phyloP scores from a whole-genome alignment of 2,113 vertebrate species.

The Tonatia bakeri region DNA sequence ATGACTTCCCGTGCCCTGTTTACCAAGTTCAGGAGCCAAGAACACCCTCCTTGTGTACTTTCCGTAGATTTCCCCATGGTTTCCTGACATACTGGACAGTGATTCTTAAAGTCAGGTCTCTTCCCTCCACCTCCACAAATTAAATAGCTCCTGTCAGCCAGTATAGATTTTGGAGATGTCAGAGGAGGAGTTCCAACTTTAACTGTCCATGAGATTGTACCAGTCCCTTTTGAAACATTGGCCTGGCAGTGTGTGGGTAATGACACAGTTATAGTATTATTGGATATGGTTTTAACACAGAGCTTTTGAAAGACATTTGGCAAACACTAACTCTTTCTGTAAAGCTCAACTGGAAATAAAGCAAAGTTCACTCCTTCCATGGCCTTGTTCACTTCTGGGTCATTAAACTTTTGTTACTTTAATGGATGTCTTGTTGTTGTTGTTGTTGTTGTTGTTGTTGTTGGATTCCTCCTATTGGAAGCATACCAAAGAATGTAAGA shows the following conservation, averaged over 20 bases:
- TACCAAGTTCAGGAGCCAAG: conserved; percentile 63
- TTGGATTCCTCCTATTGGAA: not conserved
- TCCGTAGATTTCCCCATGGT: conserved; percentile 40
- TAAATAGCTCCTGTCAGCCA: conserved; percentile 65
- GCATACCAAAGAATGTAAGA: not conserved
- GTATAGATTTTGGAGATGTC: conserved; percentile 59
- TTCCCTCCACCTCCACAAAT: not conserved
- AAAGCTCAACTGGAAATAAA: conserved; percentile 53
- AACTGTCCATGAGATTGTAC: conserved; percentile 58
- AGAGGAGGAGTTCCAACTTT: conserved; percentile 54
- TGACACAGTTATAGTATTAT: conserved; percentile 59
- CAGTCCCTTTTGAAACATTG: conserved; percentile 58
- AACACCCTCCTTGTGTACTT: conserved; percentile 37
- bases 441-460: not conserved
- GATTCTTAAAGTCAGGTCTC: conserved; percentile 27
- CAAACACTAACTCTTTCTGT: conserved; percentile 51
- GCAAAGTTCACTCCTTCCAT: not conserved
- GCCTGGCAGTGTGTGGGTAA: conserved; percentile 50
- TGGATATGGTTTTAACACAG: conserved; percentile 48
- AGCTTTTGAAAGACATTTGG: conserved; percentile 57
- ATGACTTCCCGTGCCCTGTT: conserved; percentile 65
- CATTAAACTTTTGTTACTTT: conserved; percentile 51
- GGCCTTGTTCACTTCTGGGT: conserved; percentile 17
- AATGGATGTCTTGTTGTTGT: not conserved
- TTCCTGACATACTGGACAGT: conserved; percentile 43